phyloP scores from a whole-genome alignment of 2,888 invertebrate genomes.

The Nudaria mundana region DNA sequence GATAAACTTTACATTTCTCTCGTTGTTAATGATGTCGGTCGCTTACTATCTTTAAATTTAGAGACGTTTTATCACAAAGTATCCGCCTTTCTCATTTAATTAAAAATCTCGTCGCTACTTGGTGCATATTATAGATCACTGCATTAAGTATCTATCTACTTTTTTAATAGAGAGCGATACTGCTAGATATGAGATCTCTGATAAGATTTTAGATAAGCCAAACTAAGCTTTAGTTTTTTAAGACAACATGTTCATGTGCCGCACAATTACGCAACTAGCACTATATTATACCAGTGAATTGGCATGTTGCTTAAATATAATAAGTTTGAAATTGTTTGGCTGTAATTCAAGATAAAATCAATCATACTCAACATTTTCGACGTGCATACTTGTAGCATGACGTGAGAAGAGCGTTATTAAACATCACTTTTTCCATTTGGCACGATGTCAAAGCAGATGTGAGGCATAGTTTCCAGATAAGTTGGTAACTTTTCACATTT shows the following conservation, averaged over 20 bases:
- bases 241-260: no score
- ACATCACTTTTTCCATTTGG: constrained; percentile 59
- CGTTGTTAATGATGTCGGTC: constrained; percentile 12
- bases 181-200: no score
- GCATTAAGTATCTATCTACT: no score
- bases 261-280: neutral
- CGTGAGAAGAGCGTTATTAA: constrained; percentile 42
- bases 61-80: neutral
- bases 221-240: no score
- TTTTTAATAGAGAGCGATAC: no score
- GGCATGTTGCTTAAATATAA: no score
- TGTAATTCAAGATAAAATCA: constrained; percentile 13
- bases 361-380: constrained; percentile 23
- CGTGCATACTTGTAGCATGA: constrained; percentile 12
- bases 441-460: constrained; percentile 69
- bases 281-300: neutral
- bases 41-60: constrained; percentile 2
- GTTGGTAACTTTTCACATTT: constrained; percentile 76
- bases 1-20: constrained; percentile 22
- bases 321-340: neutral
- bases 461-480: constrained; percentile 64
- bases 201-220: no score
- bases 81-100: no score
- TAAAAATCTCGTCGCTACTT: no score
- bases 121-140: no score